Evolutionary conservation across 2,113 vertebrate species (phyloP).

Genomic region (Lampris incognitus): DNA sequence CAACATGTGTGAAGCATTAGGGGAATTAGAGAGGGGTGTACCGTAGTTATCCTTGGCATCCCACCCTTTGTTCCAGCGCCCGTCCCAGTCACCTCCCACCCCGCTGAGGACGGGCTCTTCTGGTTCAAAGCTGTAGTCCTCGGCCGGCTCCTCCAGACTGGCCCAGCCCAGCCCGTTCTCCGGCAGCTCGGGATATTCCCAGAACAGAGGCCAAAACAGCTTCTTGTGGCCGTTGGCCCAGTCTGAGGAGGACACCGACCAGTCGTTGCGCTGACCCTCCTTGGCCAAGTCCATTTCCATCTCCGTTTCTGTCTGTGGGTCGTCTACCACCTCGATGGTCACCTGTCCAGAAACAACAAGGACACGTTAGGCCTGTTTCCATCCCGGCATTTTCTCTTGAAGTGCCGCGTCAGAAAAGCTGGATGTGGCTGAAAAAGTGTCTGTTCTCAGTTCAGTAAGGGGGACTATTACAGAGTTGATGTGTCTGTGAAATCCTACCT

Average conservation of each 20-base stretch:
- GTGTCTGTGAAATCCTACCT: too few relatives aligned
- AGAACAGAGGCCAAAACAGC: slow-evolving; percentile 89
- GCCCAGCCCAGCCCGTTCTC: slow-evolving; percentile 68
- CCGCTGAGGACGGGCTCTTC: slow-evolving; percentile 84
- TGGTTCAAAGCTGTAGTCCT: slow-evolving; percentile 80
- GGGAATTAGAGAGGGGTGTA: slow-evolving; percentile 60
- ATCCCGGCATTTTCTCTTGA: too few relatives aligned
- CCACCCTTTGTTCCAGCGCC: slow-evolving; percentile 82
- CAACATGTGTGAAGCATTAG: neutral
- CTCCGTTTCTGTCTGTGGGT: slow-evolving; percentile 81
- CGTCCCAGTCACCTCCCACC: slow-evolving; percentile 77
- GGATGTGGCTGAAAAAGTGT: too few relatives aligned
- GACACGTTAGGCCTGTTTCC: too few relatives aligned
- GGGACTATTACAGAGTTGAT: too few relatives aligned
- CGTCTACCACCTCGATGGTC: slow-evolving; percentile 88
- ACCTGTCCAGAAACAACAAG: slow-evolving; percentile 76
- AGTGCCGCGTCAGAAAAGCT: too few relatives aligned
- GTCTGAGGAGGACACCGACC: slow-evolving; percentile 77
- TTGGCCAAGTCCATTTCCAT: slow-evolving; percentile 89
- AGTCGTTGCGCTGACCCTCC: slow-evolving; percentile 79
- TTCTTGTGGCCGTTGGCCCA: slow-evolving; percentile 82
- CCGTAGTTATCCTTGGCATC: slow-evolving; percentile 83
- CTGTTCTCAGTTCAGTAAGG: too few relatives aligned
- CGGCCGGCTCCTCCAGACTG: slow-evolving; percentile 67
- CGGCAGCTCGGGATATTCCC: slow-evolving; percentile 84